These are phyloP conservation scores for Tribolium madens DNA, from an alignment of 1,140 invertebrate species.

Conservation along the genomic window DNA sequence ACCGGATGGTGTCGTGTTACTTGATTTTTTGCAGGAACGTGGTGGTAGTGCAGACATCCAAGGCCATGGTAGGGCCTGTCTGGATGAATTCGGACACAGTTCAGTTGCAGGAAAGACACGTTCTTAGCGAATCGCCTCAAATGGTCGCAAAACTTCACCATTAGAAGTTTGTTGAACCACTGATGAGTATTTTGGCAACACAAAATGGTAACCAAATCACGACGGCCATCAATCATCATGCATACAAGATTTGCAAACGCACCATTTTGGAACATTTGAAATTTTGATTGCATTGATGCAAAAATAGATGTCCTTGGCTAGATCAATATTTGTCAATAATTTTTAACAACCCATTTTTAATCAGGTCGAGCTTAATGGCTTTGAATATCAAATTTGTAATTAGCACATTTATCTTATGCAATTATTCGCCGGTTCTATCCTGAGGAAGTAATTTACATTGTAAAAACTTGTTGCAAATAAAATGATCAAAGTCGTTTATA, in stretches of 20 bases:
- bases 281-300: not conserved
- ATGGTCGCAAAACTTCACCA: not conserved
- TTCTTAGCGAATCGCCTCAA: not conserved
- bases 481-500: not conserved
- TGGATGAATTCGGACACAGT: not conserved
- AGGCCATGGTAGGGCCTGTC: not conserved
- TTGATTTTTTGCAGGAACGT: conserved; percentile 2
- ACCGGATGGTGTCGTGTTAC: conserved; percentile 29
- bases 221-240: not conserved
- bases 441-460: not conserved
- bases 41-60: conserved; percentile 15
- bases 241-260: not conserved
- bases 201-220: not conserved
- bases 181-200: not conserved
- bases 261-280: not conserved
- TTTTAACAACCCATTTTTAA: not conserved
- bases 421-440: not conserved
- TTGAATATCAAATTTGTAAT: not conserved
- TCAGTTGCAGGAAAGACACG: not conserved
- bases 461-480: not conserved
- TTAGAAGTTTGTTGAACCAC: not conserved
- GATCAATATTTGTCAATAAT: not conserved
- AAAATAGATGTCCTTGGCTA: not conserved
- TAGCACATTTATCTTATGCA: not conserved
- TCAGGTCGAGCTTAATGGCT: not conserved